Evolutionary conservation across 2,888 invertebrate genomes (phyloP).

Genomic region (Periphyllus acericola): DNA sequence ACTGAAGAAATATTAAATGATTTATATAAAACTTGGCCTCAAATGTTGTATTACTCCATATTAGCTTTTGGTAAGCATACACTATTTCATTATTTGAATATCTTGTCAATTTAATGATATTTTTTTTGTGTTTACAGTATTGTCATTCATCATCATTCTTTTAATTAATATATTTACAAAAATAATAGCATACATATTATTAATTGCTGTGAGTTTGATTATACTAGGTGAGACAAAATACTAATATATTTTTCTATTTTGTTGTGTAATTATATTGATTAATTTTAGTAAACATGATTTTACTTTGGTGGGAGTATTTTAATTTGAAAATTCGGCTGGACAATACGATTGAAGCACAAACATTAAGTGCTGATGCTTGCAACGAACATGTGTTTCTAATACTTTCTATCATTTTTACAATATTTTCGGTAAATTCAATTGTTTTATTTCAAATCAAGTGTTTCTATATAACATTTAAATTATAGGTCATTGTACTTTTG

Average conservation of each 20-base stretch:
- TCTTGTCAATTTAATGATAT: conserved; percentile 63
- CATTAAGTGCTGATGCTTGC: conserved; percentile 56
- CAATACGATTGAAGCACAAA: conserved; percentile 40
- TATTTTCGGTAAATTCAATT: conserved; percentile 50
- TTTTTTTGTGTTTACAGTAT: conserved; percentile 81
- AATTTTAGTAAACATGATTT: conserved; percentile 64
- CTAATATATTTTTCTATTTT: no score
- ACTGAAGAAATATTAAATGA: conserved; percentile 89
- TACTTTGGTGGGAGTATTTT: conserved; percentile 53
- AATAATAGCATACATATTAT: conserved; percentile 87
- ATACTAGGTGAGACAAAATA: conserved; percentile 72
- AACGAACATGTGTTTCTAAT: conserved; percentile 45
- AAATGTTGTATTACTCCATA: conserved; percentile 82
- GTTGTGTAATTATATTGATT: conserved; percentile 4
- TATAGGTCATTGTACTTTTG: conserved; percentile 78
- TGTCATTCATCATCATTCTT: conserved; percentile 84
- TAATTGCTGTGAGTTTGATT: conserved; percentile 80
- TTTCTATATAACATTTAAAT: conserved; percentile 37
- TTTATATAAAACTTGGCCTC: conserved; percentile 87
- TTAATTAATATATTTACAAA: conserved; percentile 85
- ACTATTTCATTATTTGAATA: not conserved
- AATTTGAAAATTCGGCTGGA: conserved; percentile 36
- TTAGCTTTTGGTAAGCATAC: conserved; percentile 81
- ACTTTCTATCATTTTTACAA: conserved; percentile 19
- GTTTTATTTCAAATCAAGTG: not conserved